Percentiles rank a stretch among this genome's conserved stretches.
phyloP scores from a whole-genome alignment of 1,140 invertebrate genomes.

The Xylocopa sonorina region DNA sequence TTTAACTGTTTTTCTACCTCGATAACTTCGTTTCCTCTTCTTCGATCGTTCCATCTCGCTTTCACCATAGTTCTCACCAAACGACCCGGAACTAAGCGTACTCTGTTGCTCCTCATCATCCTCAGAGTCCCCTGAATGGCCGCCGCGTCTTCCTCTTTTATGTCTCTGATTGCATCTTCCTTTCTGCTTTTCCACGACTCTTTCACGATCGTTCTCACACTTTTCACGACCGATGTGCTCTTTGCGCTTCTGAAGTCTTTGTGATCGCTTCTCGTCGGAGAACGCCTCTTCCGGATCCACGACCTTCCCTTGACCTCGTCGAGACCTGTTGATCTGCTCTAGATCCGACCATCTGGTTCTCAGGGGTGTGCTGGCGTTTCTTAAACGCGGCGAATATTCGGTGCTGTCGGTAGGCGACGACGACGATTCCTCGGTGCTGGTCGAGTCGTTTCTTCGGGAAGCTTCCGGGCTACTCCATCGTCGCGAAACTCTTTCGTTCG shows the following conservation, averaged over 20 bases:
- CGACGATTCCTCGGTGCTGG: constrained; percentile 6
- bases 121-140: neutral
- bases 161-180: neutral
- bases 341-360: neutral
- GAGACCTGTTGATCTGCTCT: constrained; percentile 15
- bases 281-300: neutral
- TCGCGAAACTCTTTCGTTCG: neutral
- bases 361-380: constrained; percentile 27
- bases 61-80: neutral
- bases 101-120: neutral
- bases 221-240: neutral
- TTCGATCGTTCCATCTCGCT: neutral
- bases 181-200: neutral
- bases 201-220: constrained; percentile 9
- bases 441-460: neutral
- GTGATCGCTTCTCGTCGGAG: neutral
- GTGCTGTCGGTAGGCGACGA: neutral
- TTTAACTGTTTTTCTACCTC: neutral
- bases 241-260: neutral
- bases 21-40: neutral
- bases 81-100: neutral
- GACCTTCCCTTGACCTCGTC: neutral
- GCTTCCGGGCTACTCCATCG: neutral
- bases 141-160: neutral
- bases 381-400: neutral